These are phyloP conservation scores for Nomada ferruginata DNA, from an alignment of 2,888 invertebrate genomes.

Conservation along the genomic window DNA sequence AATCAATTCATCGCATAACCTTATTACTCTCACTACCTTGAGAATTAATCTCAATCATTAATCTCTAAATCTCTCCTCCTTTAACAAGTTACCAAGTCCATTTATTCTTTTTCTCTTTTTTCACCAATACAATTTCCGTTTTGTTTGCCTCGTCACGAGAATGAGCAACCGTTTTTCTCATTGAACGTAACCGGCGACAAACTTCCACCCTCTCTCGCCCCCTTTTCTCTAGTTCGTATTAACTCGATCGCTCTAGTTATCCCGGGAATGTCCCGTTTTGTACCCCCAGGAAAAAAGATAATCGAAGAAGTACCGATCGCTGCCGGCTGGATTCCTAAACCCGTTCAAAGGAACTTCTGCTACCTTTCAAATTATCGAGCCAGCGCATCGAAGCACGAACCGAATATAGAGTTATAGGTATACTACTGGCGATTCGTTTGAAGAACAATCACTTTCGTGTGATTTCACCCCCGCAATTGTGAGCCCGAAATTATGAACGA, in stretches of 20 bases:
- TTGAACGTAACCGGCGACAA: conserved; percentile 17
- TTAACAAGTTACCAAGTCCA: too few relatives aligned
- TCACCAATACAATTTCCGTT: neutral
- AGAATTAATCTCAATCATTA: too few relatives aligned
- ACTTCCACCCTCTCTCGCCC: neutral
- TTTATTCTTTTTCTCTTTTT: neutral
- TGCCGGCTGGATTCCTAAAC: conserved; percentile 16
- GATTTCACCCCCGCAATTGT: conserved; percentile 67
- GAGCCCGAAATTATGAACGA: conserved; percentile 54
- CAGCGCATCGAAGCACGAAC: conserved; percentile 62
- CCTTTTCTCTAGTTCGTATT: conserved; percentile 6
- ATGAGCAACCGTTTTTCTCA: conserved; percentile 9
- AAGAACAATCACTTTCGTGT: conserved; percentile 69
- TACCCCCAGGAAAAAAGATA: conserved; percentile 28
- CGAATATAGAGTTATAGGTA: conserved; percentile 18
- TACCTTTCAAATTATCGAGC: conserved; percentile 62
- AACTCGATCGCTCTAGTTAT: conserved; percentile 41
- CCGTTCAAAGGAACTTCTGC: conserved; percentile 42
- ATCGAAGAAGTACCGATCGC: conserved; percentile 26
- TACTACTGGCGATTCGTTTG: conserved; percentile 37
- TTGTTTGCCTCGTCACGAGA: neutral
- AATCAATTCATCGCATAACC: too few relatives aligned
- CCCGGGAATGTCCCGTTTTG: conserved; percentile 30
- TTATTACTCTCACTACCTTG: too few relatives aligned
- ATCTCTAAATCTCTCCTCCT: too few relatives aligned